Evolutionary conservation across 2,113 vertebrate genomes (phyloP), one percentile per base, ranked within the genome.

Genomic region (Cyphomyrus plagiostoma): DNA sequence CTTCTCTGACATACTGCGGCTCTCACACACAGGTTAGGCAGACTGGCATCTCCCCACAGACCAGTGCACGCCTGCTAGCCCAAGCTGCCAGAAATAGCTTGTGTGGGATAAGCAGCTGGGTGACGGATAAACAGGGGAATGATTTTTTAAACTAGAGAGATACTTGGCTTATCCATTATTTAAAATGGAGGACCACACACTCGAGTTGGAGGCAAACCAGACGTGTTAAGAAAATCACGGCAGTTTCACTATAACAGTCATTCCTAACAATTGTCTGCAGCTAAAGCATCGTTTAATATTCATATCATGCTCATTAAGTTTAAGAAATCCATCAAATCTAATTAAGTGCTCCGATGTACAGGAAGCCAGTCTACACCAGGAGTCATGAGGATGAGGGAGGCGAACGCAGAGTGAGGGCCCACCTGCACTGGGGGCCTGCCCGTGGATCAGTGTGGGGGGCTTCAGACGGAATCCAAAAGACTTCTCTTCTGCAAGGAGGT

Each of bases 361-460:
- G 62, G 42, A 84, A 45, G 46, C 8, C 21, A 48, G 21, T 23
- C 26, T 26, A 30, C 39, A 46, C 23, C 1, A 9, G 3, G 66
- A 35, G 15, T 19, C 13, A 17, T 42, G 74, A 19, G 35, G 35
- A 42, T 7, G 0, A 4, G 82, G 23, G 6, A 56, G 35, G 70
- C 8, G 21, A 5, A 8, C 15, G 2, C 2, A 4, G 19, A 23
- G 39, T 15, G 15, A 2, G 15, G 45, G 88, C 96, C 92, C 92
- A 97, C 97, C 97, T 93, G 97, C 95, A 35, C 97, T 97, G 17
- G 97, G 97, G 0, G 97, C 97, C 93, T 97, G 97, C n/a, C 97
- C 97, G 26, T 97, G 97, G 91, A 97, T 97, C 66, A 97, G 93
- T 0, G 95, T 97, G 0, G 97, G 97, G 0, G 97, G 97, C 91